Evolutionary conservation across 2,888 invertebrate genomes (phyloP).

Genomic region (Aspidiotus destructor): DNA sequence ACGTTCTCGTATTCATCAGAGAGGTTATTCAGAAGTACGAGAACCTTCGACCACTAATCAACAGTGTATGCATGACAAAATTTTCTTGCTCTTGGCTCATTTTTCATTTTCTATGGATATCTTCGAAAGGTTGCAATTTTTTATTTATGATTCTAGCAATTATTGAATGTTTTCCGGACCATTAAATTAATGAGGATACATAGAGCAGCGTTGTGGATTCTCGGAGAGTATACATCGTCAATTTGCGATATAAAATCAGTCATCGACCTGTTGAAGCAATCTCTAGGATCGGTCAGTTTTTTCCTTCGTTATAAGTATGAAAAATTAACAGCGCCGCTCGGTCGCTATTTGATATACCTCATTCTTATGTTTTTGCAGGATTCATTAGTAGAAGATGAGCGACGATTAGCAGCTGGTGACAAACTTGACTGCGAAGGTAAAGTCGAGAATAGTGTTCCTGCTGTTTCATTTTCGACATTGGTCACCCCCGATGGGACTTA

Average conservation of each 20-base stretch:
- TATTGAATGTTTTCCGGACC: slow-evolving; percentile 70
- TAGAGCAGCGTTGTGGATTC: slow-evolving; percentile 90
- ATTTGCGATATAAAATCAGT: slow-evolving; percentile 68
- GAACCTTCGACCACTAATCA: slow-evolving; percentile 66
- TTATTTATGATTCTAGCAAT: slow-evolving; percentile 42
- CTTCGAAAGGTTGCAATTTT: too few relatives aligned
- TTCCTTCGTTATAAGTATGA: too few relatives aligned
- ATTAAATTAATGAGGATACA: slow-evolving; percentile 88
- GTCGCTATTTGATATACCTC: too few relatives aligned
- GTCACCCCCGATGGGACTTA: slow-evolving; percentile 99
- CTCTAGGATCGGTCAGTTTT: slow-evolving; percentile 56
- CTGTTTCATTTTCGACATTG: slow-evolving; percentile 43
- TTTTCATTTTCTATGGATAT: slow-evolving; percentile 5
- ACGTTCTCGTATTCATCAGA: slow-evolving; percentile 88
- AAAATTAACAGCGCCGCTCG: too few relatives aligned
- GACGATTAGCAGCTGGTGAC: slow-evolving; percentile 64
- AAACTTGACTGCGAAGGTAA: slow-evolving; percentile 48
- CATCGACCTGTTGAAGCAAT: slow-evolving; percentile 61
- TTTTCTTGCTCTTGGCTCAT: too few relatives aligned
- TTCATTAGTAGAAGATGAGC: slow-evolving; percentile 54
- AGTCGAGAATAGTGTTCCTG: slow-evolving; percentile 41
- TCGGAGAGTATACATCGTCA: slow-evolving; percentile 87
- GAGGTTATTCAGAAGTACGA: slow-evolving; percentile 94
- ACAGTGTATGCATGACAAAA: slow-evolving; percentile 59
- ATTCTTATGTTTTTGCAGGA: slow-evolving; percentile 40